Percentiles rank a stretch among this genome's conserved stretches.
phyloP scores from a whole-genome alignment of 2,113 vertebrate genomes.

The Willisornis vidua region DNA sequence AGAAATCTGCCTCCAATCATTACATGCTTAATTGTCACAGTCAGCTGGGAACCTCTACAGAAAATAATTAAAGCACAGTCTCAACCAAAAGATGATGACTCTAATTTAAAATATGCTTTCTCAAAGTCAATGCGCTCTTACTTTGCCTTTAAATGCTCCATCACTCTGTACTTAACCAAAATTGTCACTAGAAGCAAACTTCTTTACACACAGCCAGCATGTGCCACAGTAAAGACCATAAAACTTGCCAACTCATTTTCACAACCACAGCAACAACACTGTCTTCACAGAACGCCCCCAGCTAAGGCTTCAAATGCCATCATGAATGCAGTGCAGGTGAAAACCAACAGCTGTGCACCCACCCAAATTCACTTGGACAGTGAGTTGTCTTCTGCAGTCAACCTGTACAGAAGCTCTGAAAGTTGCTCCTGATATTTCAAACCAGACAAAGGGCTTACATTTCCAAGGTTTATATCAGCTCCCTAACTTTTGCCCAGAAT shows the following conservation, averaged over 20 bases:
- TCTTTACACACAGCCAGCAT: not conserved
- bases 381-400: accelerated
- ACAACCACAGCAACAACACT: accelerated
- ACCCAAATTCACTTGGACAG: not conserved
- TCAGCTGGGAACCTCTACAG: not conserved
- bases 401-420: not conserved
- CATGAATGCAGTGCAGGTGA: not conserved
- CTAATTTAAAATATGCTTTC: not conserved
- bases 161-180: not conserved
- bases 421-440: not conserved
- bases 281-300: not conserved
- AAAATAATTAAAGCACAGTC: not conserved
- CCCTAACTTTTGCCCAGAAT: not conserved
- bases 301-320: not conserved
- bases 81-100: not conserved
- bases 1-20: not conserved
- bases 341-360: not conserved
- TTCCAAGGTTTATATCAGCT: not conserved
- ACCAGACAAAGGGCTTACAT: not conserved
- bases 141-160: not conserved
- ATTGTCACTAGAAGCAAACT: not conserved
- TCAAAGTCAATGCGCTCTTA: not conserved
- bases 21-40: not conserved
- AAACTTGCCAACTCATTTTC: not conserved
- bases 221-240: not conserved